These are phyloP conservation scores for Antheraea yamamai DNA, from an alignment of 2,888 invertebrate genomes.

Conservation along the genomic window DNA sequence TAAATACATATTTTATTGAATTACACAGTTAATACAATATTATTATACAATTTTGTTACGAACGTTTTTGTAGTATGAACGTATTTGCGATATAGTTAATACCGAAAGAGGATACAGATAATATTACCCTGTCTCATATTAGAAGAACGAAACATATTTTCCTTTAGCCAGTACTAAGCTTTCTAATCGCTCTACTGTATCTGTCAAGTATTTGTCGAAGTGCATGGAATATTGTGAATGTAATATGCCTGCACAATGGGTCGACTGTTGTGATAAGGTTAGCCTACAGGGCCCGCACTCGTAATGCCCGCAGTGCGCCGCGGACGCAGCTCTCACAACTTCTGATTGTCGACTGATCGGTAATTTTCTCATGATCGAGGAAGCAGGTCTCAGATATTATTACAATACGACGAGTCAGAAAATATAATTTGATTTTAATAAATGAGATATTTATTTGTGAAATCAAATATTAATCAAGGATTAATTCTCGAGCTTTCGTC, in stretches of 20 bases:
- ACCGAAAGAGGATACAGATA: neutral
- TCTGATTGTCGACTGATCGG: slow-evolving; percentile 59
- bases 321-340: slow-evolving; percentile 36
- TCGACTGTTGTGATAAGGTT: slow-evolving; percentile 54
- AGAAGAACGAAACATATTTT: slow-evolving; percentile 31
- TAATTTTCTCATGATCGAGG: slow-evolving; percentile 71
- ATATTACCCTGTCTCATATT: slow-evolving; percentile 12
- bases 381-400: slow-evolving; percentile 55
- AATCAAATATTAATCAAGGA: neutral
- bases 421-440: slow-evolving; percentile 23
- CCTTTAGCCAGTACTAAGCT: slow-evolving; percentile 49
- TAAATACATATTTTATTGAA: neutral
- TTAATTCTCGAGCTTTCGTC: neutral
- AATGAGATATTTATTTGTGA: neutral
- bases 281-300: slow-evolving; percentile 38
- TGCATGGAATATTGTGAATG: slow-evolving; percentile 67
- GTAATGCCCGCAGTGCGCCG: slow-evolving; percentile 36
- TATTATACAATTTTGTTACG: neutral
- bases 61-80: neutral
- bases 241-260: slow-evolving; percentile 62
- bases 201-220: slow-evolving; percentile 61
- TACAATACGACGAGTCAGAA: slow-evolving; percentile 38
- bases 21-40: neutral
- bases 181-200: slow-evolving; percentile 64
- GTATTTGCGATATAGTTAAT: neutral